Percentiles rank a stretch among this genome's conserved stretches.
Conservation (phyloP, 2,888 invertebrate species). For the Ecliptopera silaceata region DNA sequence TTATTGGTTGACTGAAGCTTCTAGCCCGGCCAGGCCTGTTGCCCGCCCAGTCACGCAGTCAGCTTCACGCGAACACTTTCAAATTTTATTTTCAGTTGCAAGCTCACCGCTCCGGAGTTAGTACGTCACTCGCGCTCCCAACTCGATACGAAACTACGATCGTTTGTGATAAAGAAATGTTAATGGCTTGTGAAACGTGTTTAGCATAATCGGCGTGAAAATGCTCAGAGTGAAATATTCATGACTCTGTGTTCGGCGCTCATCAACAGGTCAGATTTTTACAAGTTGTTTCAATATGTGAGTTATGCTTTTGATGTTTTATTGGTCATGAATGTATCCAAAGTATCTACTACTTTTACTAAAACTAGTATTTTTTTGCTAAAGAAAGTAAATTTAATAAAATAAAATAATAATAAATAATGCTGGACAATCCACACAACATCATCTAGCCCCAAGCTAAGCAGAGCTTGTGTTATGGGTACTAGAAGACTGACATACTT, state of each 20-base stretch:
- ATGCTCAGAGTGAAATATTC: slow-evolving; percentile 59
- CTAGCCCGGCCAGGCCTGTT: slow-evolving; percentile 51
- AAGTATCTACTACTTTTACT: no score
- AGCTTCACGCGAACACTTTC: slow-evolving; percentile 39
- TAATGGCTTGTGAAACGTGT: slow-evolving; percentile 47
- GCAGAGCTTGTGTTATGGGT: no score
- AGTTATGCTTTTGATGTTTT: slow-evolving; percentile 27
- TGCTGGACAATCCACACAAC: no score
- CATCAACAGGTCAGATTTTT: slow-evolving; percentile 67
- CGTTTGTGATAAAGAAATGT: slow-evolving; percentile 40
- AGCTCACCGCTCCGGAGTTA: slow-evolving; percentile 41
- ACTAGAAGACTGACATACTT: no score
- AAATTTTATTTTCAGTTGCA: slow-evolving; percentile 42
- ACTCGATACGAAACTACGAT: slow-evolving; percentile 24
- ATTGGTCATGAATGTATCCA: no score
- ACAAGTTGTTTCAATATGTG: slow-evolving; percentile 38
- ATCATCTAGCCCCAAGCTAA: no score
- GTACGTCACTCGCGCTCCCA: slow-evolving; percentile 23
- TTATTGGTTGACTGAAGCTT: slow-evolving; percentile 44
- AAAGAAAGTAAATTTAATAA: no score
- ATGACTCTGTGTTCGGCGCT: slow-evolving; percentile 51
- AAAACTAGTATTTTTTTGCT: no score
- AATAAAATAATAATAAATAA: no score
- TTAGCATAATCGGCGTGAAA: slow-evolving; percentile 49
- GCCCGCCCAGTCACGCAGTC: slow-evolving; percentile 53